Conservation (phyloP, 1,140 invertebrate species). For the Mercenaria mercenaria region DNA sequence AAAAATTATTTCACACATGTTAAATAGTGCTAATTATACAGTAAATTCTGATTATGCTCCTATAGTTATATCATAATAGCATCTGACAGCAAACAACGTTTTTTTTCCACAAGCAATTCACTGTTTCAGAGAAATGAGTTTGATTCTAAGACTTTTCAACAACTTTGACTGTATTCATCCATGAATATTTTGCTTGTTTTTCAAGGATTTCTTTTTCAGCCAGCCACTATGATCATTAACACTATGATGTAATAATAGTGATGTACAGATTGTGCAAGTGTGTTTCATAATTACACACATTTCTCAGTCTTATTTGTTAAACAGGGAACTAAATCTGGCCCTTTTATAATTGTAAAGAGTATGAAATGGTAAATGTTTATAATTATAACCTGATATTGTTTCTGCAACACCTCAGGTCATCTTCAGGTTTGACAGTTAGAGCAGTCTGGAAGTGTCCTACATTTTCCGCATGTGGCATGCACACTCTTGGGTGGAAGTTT, state of each 20-base stretch:
- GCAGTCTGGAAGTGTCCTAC: not conserved
- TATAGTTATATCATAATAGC: too few relatives aligned
- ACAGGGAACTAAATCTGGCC: not conserved
- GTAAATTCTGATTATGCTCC: too few relatives aligned
- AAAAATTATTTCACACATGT: too few relatives aligned
- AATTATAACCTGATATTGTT: not conserved
- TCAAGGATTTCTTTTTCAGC: not conserved
- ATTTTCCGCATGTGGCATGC: not conserved
- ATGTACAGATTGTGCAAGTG: not conserved
- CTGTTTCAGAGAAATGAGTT: too few relatives aligned
- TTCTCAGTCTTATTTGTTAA: not conserved
- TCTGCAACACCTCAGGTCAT: constrained; percentile 22
- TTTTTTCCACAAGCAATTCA: too few relatives aligned
- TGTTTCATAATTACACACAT: not conserved
- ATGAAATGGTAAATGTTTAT: not conserved
- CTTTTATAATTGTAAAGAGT: not conserved
- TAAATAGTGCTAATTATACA: too few relatives aligned
- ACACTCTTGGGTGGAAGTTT: constrained; percentile 23
- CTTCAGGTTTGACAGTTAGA: not conserved
- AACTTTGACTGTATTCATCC: too few relatives aligned
- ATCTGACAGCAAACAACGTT: too few relatives aligned
- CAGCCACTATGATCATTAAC: not conserved
- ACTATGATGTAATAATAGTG: not conserved
- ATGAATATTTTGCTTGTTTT: too few relatives aligned
- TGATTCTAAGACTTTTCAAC: too few relatives aligned